These are phyloP conservation scores for Rhaphigaster nebulosa DNA, from an alignment of 2,888 invertebrate species.

Conservation along the genomic window DNA sequence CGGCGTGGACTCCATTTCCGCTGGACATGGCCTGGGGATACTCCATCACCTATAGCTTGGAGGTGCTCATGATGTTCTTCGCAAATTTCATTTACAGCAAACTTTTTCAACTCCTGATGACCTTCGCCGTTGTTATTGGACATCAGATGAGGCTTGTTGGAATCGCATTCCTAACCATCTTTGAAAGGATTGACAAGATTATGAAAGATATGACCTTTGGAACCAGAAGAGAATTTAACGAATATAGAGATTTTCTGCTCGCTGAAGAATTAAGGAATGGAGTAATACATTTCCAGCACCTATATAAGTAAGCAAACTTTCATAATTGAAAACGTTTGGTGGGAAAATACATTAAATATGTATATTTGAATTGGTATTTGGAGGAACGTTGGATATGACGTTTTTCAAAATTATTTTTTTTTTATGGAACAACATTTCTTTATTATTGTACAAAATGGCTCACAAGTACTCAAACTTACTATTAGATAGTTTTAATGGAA, in stretches of 20 bases:
- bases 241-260: background rate
- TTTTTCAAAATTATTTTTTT: too few species aligned
- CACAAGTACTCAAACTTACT: too few species aligned
- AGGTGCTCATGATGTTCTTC: background rate
- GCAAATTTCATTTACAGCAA: background rate
- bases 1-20: background rate
- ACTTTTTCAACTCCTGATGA: background rate
- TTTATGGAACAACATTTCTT: too few species aligned
- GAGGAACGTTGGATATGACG: too few species aligned
- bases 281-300: background rate
- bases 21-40: background rate
- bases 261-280: background rate
- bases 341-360: too few species aligned
- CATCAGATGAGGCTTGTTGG: constrained; percentile 22
- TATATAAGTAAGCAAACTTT: background rate
- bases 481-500: too few species aligned
- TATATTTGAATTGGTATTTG: too few species aligned
- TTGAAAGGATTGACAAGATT: background rate
- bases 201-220: background rate
- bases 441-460: too few species aligned
- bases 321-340: background rate
- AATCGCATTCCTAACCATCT: background rate
- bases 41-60: background rate
- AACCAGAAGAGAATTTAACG: background rate
- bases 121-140: constrained; percentile 4